Percentiles rank a stretch among this genome's conserved stretches.
phyloP scores from a whole-genome alignment of 2,113 vertebrate species.

The Cinclus mexicanus region DNA sequence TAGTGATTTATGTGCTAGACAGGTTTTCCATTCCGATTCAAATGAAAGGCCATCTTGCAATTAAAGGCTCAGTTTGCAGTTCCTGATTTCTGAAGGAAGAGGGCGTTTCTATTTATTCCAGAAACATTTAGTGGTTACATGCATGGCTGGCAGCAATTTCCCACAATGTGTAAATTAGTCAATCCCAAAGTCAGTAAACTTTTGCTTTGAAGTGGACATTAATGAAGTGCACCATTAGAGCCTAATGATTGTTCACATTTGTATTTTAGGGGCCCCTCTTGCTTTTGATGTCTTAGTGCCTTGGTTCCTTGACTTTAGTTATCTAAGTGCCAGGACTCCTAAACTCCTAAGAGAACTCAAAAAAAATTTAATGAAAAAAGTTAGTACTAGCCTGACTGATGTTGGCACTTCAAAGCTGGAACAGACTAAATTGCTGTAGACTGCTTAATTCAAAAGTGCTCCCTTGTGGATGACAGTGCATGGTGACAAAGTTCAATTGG shows the following conservation, averaged over 20 bases:
- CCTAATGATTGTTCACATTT: conserved; percentile 81
- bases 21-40: conserved; percentile 31
- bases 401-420: conserved; percentile 93
- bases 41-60: conserved; percentile 47
- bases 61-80: conserved; percentile 70
- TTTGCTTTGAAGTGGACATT: conserved; percentile 91
- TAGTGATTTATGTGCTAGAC: neutral
- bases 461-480: conserved; percentile 90
- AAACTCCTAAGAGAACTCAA: conserved; percentile 83
- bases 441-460: conserved; percentile 95
- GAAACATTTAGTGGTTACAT: conserved; percentile 84
- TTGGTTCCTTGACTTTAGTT: conserved; percentile 81
- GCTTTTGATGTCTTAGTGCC: conserved; percentile 88
- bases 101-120: conserved; percentile 81
- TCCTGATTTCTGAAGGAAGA: conserved; percentile 77
- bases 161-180: conserved; percentile 98
- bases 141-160: conserved; percentile 96
- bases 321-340: conserved; percentile 87
- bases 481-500: conserved; percentile 97
- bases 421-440: conserved; percentile 93
- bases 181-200: conserved; percentile 93
- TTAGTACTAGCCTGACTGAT: conserved; percentile 81
- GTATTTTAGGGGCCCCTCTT: conserved; percentile 81
- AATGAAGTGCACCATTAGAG: conserved; percentile 93
- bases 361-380: conserved; percentile 82